Evolutionary conservation across 2,113 vertebrate species (phyloP).

Genomic region (Syngnathus floridae): DNA sequence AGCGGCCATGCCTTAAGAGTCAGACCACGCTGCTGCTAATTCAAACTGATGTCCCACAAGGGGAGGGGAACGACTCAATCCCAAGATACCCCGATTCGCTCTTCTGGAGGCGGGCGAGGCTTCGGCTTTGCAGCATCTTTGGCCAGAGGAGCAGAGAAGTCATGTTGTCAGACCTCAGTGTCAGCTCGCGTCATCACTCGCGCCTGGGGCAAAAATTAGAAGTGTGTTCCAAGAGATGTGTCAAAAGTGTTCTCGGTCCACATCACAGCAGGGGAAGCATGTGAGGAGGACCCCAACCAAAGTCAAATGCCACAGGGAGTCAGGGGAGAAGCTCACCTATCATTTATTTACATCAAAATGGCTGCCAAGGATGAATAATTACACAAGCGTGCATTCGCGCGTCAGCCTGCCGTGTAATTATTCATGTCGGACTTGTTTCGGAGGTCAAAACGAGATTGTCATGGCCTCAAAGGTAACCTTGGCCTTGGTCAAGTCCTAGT

Average conservation of each 20-base stretch:
- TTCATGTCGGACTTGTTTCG: slow-evolving; percentile 13
- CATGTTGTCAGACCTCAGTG: slow-evolving; percentile 69
- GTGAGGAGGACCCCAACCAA: slow-evolving; percentile 49
- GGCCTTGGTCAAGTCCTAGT: neutral
- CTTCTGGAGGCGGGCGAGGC: slow-evolving; percentile 49
- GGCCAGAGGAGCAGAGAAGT: slow-evolving; percentile 68
- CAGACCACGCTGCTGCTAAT: slow-evolving; percentile 54
- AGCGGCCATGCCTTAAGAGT: slow-evolving; percentile 50
- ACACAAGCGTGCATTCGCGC: slow-evolving; percentile 11
- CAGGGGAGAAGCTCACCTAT: slow-evolving; percentile 52
- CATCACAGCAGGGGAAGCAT: slow-evolving; percentile 55
- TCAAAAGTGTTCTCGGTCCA: slow-evolving; percentile 70
- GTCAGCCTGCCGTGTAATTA: slow-evolving; percentile 17
- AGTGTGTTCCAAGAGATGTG: slow-evolving; percentile 66
- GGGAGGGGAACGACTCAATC: slow-evolving; percentile 42
- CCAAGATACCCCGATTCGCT: slow-evolving; percentile 49
- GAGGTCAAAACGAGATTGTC: slow-evolving; percentile 17
- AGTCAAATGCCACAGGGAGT: slow-evolving; percentile 55
- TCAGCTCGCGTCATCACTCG: slow-evolving; percentile 64
- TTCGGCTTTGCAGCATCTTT: slow-evolving; percentile 43
- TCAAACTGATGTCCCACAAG: slow-evolving; percentile 64
- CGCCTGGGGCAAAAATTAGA: slow-evolving; percentile 68
- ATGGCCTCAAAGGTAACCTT: slow-evolving; percentile 18
- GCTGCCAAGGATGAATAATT: slow-evolving; percentile 35
- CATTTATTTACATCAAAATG: slow-evolving; percentile 44